Evolutionary conservation across 2,888 invertebrate species (phyloP), one percentile per base, ranked within the genome.

Genomic region (Cheilosia pagana): DNA sequence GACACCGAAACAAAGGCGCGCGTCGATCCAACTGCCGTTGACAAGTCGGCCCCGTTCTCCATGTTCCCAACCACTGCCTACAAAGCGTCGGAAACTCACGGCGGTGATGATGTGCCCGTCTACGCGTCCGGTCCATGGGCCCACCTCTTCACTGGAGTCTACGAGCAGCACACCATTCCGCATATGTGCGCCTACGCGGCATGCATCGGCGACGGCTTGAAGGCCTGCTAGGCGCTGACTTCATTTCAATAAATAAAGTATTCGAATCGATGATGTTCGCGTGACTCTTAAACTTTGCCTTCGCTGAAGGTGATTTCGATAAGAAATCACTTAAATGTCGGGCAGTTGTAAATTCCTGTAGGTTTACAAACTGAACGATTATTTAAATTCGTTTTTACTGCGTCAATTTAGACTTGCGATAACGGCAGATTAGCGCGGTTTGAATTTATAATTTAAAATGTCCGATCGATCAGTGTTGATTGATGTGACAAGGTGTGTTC

Each of bases 81-180:
- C 7, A 59, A 89, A 2, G 86, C 87, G 7, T 52, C 21, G 2
- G 96, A 96, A 88, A 95, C 95, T 0, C 96, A 96, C 88, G 96
- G 95, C 0, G 96, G 95, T 0, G 96, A 97, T 85, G 97, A 97
- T 90, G 96, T 97, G 0, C 94, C 94, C 0, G 95, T 97, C 0
- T 96, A 94, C 90, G 96, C 96, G 0, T 92, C 91, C 12, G 97
- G 95, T 23, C 97, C 96, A 1, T 95, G 95, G 95, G 92, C 96
- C 0, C 96, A 97, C 89, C 92, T 97, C 0, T 96, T 97, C 89
- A 94, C 95, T 0, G 96, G 97, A 0, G 95, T 94, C 71, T 95
- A 95, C 88, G 96, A 97, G 88, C 96, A 97, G 91, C 95, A 94
- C 90, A 95, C 93, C 88, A 94, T 97, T 53, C 96, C 97, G 0